phyloP scores from a whole-genome alignment of 1,140 invertebrate species.

The Venustaconcha ellipsiformis region DNA sequence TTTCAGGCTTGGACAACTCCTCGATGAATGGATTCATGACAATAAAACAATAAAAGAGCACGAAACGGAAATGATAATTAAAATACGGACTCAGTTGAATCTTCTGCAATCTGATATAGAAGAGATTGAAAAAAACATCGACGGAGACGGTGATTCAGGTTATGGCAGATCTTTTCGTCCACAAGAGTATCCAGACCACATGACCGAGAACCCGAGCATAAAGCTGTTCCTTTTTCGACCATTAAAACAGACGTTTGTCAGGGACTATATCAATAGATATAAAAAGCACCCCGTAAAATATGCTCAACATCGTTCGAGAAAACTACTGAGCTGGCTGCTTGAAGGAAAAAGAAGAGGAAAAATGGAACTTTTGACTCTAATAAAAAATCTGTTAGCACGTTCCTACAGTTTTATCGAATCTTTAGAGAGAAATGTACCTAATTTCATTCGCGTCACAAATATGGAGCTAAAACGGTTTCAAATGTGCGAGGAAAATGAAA shows the following conservation, averaged over 20 bases:
- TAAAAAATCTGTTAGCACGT: constrained; percentile 12
- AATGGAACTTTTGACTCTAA: constrained; percentile 9
- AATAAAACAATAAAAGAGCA: constrained; percentile 3
- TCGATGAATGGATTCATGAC: constrained; percentile 28
- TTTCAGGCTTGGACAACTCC: constrained; percentile 15
- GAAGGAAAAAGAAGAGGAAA: constrained; percentile 16
- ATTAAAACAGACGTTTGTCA: constrained; percentile 16
- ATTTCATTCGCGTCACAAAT: constrained; percentile 15
- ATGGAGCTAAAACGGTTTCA: constrained; percentile 15
- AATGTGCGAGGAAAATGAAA: constrained; percentile 9
- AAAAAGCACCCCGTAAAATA: neutral
- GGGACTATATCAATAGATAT: constrained; percentile 12
- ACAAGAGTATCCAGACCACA: neutral
- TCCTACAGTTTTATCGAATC: constrained; percentile 16
- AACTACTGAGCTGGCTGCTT: neutral
- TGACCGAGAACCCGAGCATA: constrained; percentile 12
- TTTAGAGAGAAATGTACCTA: constrained; percentile 20
- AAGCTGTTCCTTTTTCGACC: constrained; percentile 3
- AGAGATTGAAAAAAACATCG: constrained; percentile 5
- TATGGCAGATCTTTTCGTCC: neutral
- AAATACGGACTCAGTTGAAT: constrained; percentile 16
- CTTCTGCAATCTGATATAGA: constrained; percentile 22
- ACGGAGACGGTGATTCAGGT: neutral
- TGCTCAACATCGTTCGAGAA: constrained; percentile 18
- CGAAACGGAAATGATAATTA: constrained; percentile 6